phyloP scores from a whole-genome alignment of 1,140 invertebrate genomes.

The Drosophila guanche region DNA sequence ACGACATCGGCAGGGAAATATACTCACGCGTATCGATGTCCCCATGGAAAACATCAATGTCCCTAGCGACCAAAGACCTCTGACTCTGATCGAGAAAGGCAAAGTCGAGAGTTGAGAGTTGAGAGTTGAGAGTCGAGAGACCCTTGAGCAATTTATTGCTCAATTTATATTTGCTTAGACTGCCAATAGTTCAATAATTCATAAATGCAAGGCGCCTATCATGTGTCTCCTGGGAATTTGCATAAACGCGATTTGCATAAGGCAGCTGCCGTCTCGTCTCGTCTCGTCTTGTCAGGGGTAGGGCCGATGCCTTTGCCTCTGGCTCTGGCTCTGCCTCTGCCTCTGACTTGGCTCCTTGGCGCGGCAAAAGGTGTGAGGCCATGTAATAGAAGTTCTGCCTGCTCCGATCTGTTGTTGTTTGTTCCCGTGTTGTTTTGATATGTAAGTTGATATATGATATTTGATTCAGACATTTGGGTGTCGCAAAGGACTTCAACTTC shows the following conservation, averaged over 20 bases:
- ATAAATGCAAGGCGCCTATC: conserved; percentile 60
- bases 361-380: conserved; percentile 64
- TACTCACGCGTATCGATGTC: conserved; percentile 75
- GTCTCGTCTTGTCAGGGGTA: neutral
- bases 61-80: neutral
- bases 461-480: conserved; percentile 65
- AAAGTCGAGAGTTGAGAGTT: neutral
- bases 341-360: conserved; percentile 14
- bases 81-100: neutral
- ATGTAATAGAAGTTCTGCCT: conserved; percentile 56
- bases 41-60: conserved; percentile 9
- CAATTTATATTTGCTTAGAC: conserved; percentile 81
- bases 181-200: conserved; percentile 80
- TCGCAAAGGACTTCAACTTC: conserved; percentile 24
- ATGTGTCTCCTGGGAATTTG: conserved; percentile 62
- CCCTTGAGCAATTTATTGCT: conserved; percentile 65
- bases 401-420: conserved; percentile 65
- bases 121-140: neutral
- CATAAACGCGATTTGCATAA: conserved; percentile 71
- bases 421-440: conserved; percentile 66
- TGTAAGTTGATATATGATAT: conserved; percentile 82
- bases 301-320: neutral
- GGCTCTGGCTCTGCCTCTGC: neutral
- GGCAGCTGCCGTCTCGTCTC: conserved; percentile 51
- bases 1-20: conserved; percentile 9